These are phyloP conservation scores for Phocoena sinus DNA, from an alignment of 2,113 vertebrate species.

Conservation along the genomic window DNA sequence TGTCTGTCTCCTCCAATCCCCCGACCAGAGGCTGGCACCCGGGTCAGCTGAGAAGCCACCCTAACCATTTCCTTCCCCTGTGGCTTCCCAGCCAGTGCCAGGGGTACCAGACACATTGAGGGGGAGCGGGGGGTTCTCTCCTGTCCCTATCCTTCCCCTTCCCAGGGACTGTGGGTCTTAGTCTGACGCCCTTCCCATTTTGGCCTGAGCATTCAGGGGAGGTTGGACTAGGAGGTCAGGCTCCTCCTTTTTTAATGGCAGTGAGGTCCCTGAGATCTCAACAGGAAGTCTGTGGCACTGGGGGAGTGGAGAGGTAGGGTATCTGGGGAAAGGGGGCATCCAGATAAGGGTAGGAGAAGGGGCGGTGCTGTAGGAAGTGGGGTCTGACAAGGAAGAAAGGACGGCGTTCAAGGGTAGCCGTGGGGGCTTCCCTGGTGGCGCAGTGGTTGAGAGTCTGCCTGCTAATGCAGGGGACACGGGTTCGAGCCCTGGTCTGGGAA, in stretches of 20 bases:
- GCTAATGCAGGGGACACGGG: no score
- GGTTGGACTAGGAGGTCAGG: neutral
- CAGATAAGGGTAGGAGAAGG: neutral
- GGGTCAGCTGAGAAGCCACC: slow-evolving; percentile 15
- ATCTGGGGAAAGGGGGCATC: neutral
- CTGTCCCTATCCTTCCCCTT: neutral
- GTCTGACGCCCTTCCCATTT: neutral
- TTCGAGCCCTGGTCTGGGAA: no score
- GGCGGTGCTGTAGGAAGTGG: neutral
- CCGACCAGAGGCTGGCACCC: neutral
- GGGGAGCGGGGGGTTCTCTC: neutral
- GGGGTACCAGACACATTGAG: slow-evolving; percentile 81
- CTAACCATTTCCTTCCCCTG: slow-evolving; percentile 69
- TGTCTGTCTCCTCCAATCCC: neutral
- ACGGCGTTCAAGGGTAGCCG: neutral
- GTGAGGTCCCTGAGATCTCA: neutral
- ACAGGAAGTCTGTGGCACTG: slow-evolving; percentile 41
- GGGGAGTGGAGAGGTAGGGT: neutral
- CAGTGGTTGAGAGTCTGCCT: no score
- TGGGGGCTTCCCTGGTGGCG: neutral
- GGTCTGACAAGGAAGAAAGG: neutral
- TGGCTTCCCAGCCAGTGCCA: slow-evolving; percentile 76
- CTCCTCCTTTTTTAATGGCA: neutral
- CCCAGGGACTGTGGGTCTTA: neutral
- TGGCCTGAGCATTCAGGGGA: neutral